A percentile compares a stretch with the other conserved stretches of the same genome.
phyloP scores from a whole-genome alignment of 1,140 invertebrate genomes.

The Drosophila pallidifrons region DNA sequence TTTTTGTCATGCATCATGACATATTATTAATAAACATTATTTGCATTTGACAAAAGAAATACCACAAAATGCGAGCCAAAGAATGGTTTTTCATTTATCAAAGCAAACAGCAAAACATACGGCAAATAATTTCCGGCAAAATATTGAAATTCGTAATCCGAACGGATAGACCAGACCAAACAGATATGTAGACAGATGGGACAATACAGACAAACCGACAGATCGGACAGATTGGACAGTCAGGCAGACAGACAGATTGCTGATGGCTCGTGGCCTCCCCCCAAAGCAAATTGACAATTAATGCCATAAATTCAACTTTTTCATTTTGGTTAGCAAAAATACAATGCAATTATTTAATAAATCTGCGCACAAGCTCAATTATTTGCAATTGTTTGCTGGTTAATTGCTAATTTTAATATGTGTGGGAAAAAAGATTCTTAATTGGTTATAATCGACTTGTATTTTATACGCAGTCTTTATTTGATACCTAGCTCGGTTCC shows the following conservation, averaged over 20 bases:
- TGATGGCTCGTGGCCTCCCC: background rate
- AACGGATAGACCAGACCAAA: conserved; percentile 14
- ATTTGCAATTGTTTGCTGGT: conserved; percentile 32
- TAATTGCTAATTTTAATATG: conserved; percentile 37
- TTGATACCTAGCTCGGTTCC: too few species aligned
- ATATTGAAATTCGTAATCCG: conserved; percentile 54
- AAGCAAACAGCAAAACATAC: conserved; percentile 52
- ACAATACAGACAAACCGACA: background rate
- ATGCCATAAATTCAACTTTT: conserved; percentile 39
- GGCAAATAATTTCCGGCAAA: conserved; percentile 61
- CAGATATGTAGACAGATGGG: background rate
- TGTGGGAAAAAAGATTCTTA: conserved; percentile 13
- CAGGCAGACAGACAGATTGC: background rate
- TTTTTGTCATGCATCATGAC: conserved; percentile 24
- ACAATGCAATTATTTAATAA: conserved; percentile 53
- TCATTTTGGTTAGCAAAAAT: conserved; percentile 32
- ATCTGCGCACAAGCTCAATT: conserved; percentile 49
- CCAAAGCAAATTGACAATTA: conserved; percentile 30
- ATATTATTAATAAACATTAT: conserved; percentile 51
- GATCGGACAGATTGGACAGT: background rate
- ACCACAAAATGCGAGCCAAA: conserved; percentile 13
- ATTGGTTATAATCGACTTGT: too few species aligned
- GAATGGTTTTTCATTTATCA: conserved; percentile 37
- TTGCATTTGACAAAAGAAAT: conserved; percentile 40
- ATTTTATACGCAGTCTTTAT: background rate